Evolutionary conservation across 2,888 invertebrate genomes (phyloP).

Genomic region (Thelaira solivaga): DNA sequence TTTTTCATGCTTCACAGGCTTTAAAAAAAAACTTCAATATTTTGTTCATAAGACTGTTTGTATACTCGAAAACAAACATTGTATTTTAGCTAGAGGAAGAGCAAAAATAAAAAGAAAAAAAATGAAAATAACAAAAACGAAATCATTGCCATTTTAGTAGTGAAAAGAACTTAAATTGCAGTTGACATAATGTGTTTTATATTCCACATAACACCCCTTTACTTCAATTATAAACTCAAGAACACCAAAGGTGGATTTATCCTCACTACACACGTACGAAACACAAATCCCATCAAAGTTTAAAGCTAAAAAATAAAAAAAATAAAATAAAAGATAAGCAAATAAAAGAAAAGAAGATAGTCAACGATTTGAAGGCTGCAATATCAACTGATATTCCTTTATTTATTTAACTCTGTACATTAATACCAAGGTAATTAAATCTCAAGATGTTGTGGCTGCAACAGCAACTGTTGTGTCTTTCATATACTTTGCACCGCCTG

Average conservation of each 20-base stretch:
- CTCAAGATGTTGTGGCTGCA: slow-evolving; percentile 62
- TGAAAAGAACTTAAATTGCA: slow-evolving; percentile 47
- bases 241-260: neutral
- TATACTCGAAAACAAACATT: neutral
- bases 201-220: neutral
- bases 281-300: slow-evolving; percentile 16
- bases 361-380: slow-evolving; percentile 37
- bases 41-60: neutral
- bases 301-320: neutral
- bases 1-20: no score
- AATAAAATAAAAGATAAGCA: slow-evolving; percentile 1
- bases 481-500: no score
- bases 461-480: slow-evolving; percentile 1
- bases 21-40: neutral
- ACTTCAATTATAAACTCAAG: neutral
- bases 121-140: neutral
- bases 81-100: neutral
- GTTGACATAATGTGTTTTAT: slow-evolving; percentile 52
- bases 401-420: slow-evolving; percentile 20
- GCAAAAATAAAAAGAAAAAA: neutral
- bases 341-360: slow-evolving; percentile 52
- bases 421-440: slow-evolving; percentile 63
- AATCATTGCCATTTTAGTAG: slow-evolving; percentile 36
- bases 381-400: slow-evolving; percentile 26
- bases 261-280: slow-evolving; percentile 4